Evolutionary conservation across 2,113 vertebrate species (phyloP), one percentile per base, ranked within the genome.

Genomic region (Asarcornis scutulata): DNA sequence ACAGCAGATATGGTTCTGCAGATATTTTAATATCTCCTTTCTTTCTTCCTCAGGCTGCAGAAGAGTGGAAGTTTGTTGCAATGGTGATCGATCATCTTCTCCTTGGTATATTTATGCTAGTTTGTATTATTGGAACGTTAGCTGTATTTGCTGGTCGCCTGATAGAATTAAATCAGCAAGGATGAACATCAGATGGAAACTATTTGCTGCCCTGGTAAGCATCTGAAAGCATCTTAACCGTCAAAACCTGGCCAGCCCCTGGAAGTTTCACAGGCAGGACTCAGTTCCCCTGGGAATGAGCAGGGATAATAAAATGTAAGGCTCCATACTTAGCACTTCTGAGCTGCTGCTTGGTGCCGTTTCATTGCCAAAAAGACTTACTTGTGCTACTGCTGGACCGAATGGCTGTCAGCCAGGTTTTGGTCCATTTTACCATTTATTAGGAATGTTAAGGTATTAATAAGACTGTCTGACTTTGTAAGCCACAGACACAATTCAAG

Each of bases 1-100:
- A 23, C n/a, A 68, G 55, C 26, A 56, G 83, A 80, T 11, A 20
- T 20, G 53, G 21, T 13, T 88, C 22, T 80, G 36, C 60, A 78
- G 46, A 71, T 18, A 50, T 53, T 73, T 93, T 88, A 95, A 72
- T 34, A 56, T 60, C 68, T 80, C 17, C 26, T 94, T 92, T 94
- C 31, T 83, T 88, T 97, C 94, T 83, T 93, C 88, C 59, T 27
- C 93, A 99, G 99, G 99, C 99, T 11, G 98, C 99, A 3, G 99
- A 99, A 97, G 99, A 99, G 96, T 99, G 99, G 99, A 99, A 99
- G 97, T 99, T 99, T 6, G 99, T 99, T 5, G 99, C 99, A 1
- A 99, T 99, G 99, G 99, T 99, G 59, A 89, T 99, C 96, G 99
- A 99, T 95, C 99, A 99, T 97, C 98, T 99, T 95, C 98, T 99